Conservation (phyloP, 2,797 vertebrate species). For the Falco biarmicus region DNA sequence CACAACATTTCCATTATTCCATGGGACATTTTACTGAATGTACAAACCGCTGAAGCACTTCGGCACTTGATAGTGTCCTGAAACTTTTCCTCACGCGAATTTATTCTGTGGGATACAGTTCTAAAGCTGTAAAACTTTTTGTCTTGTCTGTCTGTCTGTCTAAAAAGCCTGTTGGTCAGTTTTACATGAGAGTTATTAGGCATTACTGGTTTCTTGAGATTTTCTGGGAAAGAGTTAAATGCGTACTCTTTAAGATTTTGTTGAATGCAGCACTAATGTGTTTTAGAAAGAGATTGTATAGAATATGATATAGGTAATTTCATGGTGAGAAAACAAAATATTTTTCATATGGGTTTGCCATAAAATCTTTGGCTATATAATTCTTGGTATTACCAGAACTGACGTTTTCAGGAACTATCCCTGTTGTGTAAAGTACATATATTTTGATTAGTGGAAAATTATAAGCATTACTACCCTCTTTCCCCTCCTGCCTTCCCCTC, state of each 20-base stretch:
- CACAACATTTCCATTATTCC: neutral
- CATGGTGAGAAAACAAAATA: neutral
- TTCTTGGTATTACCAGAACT: neutral
- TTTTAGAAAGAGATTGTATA: neutral
- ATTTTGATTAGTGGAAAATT: neutral
- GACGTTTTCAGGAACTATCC: neutral
- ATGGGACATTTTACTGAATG: neutral
- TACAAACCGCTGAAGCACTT: neutral
- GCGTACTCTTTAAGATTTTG: neutral
- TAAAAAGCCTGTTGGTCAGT: neutral
- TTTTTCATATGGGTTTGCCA: neutral
- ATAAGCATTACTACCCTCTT: neutral
- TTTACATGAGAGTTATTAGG: neutral
- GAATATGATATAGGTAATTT: neutral
- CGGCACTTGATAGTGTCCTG: neutral
- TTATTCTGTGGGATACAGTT: neutral
- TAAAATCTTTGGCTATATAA: neutral
- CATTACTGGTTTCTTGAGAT: neutral
- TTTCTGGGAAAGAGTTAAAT: neutral
- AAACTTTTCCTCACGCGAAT: neutral
- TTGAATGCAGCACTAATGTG: neutral
- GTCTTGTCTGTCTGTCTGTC: neutral
- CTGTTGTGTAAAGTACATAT: neutral
- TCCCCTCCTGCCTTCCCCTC: neutral
- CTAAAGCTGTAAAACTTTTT: neutral